Base-by-base conservation (phyloP, 2,888 invertebrate species). In the Alviniconcha strummeri region DNA sequence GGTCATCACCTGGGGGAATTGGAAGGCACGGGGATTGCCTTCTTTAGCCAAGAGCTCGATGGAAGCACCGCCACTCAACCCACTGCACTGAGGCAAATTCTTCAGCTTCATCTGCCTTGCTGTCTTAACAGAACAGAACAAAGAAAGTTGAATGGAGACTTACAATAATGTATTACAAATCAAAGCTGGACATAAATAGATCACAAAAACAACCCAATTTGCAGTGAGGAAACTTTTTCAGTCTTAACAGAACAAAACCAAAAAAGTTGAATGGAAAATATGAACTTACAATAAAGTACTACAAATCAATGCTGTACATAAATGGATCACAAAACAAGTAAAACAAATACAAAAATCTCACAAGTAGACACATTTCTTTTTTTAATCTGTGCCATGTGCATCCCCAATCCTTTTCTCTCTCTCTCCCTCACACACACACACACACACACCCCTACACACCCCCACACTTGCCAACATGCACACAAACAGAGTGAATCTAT, bases 21-120 rank as follows among this genome's bases (percentile, higher is more conserved):
- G 81, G 78, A 92, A 91, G 4, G 89, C 87, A 6, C 80, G 77
- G 4, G 90, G 91, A 75, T 93, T 94, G n/a, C 95, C 95, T 11
- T 96, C 95, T 91, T 94, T 94, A 0, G 98, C 97, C 81, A 97
- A 96, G 85, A 95, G 92, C 94, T 99, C 99, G 67, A 99, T 95
- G 55, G 98, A 97, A 91, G 94, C 95, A 0, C 99, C 99, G 17
- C 99, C 98, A 91, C 96, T 96, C 90, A 97, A 92, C 85, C 95
- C 92, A n/a, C 95, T 94, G 92, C 96, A 97, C 90, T 96, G 96
- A 15, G 96, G 95, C 84, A 98, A 94, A 93, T 97, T 96, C 91
- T 95, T 96, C 80, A 99, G 94, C 91, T 97, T 97, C 93, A 99
- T 94, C 90, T 97, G 95, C 91, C 99, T 95, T 2, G 98, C 97